Evolutionary conservation across 2,888 invertebrate species (phyloP).

Genomic region (Drosophila affinis): DNA sequence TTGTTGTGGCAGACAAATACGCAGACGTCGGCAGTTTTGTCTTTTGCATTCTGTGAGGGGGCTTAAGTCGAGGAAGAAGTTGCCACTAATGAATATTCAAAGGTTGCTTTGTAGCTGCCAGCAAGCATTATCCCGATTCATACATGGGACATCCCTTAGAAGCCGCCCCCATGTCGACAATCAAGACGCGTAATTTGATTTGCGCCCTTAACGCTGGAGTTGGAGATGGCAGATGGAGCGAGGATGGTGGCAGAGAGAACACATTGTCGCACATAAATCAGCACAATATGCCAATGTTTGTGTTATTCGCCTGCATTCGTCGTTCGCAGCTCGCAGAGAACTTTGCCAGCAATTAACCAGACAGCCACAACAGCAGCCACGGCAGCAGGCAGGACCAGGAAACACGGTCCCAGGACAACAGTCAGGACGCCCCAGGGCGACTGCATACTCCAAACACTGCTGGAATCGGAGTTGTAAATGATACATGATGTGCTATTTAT

Average conservation of each 20-base stretch:
- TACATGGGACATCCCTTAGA: slow-evolving; percentile 36
- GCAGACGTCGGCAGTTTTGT: slow-evolving; percentile 80
- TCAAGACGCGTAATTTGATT: slow-evolving; percentile 82
- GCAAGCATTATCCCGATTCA: slow-evolving; percentile 43
- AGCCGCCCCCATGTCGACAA: slow-evolving; percentile 64
- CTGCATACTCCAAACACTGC: background rate
- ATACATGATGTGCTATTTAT: slow-evolving; percentile 83
- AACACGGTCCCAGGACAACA: slow-evolving; percentile 24
- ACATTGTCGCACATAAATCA: slow-evolving; percentile 82
- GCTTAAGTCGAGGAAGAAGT: slow-evolving; percentile 46
- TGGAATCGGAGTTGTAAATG: slow-evolving; percentile 69
- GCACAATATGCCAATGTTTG: slow-evolving; percentile 82
- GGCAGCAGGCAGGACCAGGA: slow-evolving; percentile 18
- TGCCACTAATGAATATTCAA: slow-evolving; percentile 80
- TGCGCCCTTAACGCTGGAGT: slow-evolving; percentile 41
- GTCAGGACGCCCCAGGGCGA: slow-evolving; percentile 23
- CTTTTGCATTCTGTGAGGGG: slow-evolving; percentile 25
- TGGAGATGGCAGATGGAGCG: background rate
- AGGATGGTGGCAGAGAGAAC: slow-evolving; percentile 38
- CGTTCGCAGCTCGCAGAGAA: slow-evolving; percentile 50
- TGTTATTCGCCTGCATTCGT: slow-evolving; percentile 75
- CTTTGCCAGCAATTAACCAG: slow-evolving; percentile 84
- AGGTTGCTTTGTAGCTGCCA: slow-evolving; percentile 68
- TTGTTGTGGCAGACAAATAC: slow-evolving; percentile 50
- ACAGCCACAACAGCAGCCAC: slow-evolving; percentile 52